Percentiles rank a stretch among this genome's conserved stretches.
Conservation (phyloP, 1,140 invertebrate species). For the Asobara japonica region DNA sequence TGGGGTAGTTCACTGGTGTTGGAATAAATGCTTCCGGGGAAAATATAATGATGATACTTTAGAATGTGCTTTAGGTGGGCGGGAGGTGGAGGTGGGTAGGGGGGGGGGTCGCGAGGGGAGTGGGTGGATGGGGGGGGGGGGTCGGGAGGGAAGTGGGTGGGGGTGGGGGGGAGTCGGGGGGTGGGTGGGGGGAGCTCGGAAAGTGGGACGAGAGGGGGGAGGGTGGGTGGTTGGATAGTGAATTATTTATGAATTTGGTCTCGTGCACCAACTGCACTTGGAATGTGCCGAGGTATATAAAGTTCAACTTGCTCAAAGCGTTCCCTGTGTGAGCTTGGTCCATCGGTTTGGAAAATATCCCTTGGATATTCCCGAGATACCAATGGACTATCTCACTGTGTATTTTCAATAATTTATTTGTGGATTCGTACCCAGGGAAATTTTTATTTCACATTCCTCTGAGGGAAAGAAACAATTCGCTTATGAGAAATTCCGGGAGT, state of each 20-base stretch:
- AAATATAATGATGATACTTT: neutral
- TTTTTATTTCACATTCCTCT: neutral
- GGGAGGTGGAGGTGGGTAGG: neutral
- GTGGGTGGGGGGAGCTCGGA: too few relatives aligned
- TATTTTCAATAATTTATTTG: constrained; percentile 1
- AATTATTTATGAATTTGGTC: constrained; percentile 7
- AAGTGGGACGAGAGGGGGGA: neutral
- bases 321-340: neutral
- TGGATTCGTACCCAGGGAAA: neutral
- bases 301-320: neutral
- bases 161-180: too few relatives aligned
- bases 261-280: neutral
- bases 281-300: neutral
- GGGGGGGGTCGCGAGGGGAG: neutral
- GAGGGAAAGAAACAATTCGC: too few relatives aligned
- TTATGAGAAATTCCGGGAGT: too few relatives aligned
- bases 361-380: neutral
- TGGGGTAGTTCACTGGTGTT: neutral
- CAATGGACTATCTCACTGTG: neutral
- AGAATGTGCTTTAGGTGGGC: neutral
- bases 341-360: neutral
- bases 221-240: neutral
- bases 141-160: too few relatives aligned
- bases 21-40: neutral
- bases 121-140: neutral